These are phyloP conservation scores for Centruroides vittatus DNA, from an alignment of 1,140 invertebrate species.

Conservation along the genomic window DNA sequence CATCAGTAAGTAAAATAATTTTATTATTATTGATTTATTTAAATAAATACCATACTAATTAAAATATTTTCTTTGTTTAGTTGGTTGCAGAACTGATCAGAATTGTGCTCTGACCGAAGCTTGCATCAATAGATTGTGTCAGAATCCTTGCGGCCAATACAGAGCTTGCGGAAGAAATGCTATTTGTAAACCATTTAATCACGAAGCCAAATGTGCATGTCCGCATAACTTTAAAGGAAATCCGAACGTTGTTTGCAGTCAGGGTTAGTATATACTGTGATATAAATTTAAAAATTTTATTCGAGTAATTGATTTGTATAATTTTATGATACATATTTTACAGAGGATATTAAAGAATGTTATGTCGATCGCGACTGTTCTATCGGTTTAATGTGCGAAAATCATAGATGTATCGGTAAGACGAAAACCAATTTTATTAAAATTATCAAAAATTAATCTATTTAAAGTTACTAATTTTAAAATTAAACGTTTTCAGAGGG, in stretches of 20 bases:
- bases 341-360: constrained; percentile 16
- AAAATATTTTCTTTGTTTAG: constrained; percentile 3
- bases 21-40: not conserved
- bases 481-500: constrained; percentile 31
- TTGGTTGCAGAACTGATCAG: constrained; percentile 21
- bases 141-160: constrained; percentile 22
- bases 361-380: constrained; percentile 17
- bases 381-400: constrained; percentile 20
- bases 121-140: constrained; percentile 22
- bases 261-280: not conserved
- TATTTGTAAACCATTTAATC: constrained; percentile 45
- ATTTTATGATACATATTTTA: not conserved
- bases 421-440: not conserved
- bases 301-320: not conserved
- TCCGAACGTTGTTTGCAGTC: constrained; percentile 53
- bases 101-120: constrained; percentile 18
- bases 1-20: constrained; percentile 13
- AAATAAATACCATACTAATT: not conserved
- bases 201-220: constrained; percentile 66
- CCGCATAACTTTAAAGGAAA: constrained; percentile 24
- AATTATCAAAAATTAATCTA: not conserved
- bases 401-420: constrained; percentile 14
- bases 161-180: constrained; percentile 24
- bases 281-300: too few species aligned
- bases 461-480: not conserved